Evolutionary conservation across 2,888 invertebrate genomes (phyloP).

Genomic region (Sinodicranocentrus sp.): DNA sequence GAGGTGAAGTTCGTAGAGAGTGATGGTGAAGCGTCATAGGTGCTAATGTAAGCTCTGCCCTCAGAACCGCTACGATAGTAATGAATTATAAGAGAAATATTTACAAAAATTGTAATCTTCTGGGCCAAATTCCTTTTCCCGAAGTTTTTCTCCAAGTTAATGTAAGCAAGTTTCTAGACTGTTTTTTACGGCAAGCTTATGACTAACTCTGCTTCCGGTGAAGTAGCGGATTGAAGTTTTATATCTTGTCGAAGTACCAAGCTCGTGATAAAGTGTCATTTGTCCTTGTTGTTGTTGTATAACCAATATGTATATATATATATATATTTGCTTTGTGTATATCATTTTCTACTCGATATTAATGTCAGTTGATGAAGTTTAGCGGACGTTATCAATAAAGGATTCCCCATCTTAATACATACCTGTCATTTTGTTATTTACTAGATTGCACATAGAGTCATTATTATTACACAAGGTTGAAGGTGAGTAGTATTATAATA

Average conservation of each 20-base stretch:
- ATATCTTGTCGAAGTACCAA: not conserved
- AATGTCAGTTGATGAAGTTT: no score
- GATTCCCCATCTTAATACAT: constrained; percentile 65
- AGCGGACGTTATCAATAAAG: constrained; percentile 52
- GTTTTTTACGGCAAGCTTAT: not conserved
- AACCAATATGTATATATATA: no score
- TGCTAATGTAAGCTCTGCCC: constrained; percentile 77
- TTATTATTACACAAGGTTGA: not conserved
- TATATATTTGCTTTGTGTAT: no score
- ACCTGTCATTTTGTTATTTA: no score
- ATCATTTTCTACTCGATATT: no score
- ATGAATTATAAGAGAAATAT: constrained; percentile 61
- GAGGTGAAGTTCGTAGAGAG: constrained; percentile 77
- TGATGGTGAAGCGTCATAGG: constrained; percentile 77
- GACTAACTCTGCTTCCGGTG: no score
- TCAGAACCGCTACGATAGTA: constrained; percentile 73
- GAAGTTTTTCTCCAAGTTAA: not conserved
- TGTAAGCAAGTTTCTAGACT: not conserved
- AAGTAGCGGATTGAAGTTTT: not conserved
- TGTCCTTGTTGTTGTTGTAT: no score
- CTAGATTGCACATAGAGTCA: no score
- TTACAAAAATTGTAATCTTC: constrained; percentile 31
- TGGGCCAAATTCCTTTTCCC: not conserved
- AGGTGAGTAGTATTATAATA: not conserved
- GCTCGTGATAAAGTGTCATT: no score